Conservation (phyloP, 1,140 invertebrate genomes). For the Lanistes nyassanus region DNA sequence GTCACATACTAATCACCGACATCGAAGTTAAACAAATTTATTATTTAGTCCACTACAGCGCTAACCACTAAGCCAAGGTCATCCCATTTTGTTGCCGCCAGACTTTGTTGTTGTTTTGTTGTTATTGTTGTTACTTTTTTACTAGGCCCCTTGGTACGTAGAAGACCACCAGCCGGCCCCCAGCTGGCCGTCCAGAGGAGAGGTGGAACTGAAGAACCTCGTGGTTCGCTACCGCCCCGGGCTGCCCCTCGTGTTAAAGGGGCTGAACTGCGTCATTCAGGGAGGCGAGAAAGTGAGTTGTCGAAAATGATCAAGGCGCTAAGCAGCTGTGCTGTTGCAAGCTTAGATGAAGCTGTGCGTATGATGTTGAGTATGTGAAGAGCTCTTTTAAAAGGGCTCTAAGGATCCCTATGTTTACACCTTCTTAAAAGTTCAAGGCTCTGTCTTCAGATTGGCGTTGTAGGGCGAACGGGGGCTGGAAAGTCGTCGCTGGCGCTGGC, state of each 20-base stretch:
- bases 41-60: too few relatives aligned
- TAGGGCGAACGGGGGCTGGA: constrained; percentile 30
- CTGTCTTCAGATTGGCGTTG: constrained; percentile 19
- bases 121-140: background rate
- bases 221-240: constrained; percentile 52
- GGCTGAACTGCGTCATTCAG: constrained; percentile 50
- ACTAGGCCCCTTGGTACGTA: too few relatives aligned
- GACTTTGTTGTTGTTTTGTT: background rate
- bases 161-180: too few relatives aligned
- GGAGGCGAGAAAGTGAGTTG: constrained; percentile 67
- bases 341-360: too few relatives aligned
- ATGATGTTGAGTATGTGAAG: background rate
- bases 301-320: too few relatives aligned
- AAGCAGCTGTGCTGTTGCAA: background rate
- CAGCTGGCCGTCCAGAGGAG: constrained; percentile 79
- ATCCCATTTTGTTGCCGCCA: background rate
- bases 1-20: too few relatives aligned
- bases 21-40: too few relatives aligned
- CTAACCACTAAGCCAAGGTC: too few relatives aligned
- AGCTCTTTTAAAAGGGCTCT: background rate
- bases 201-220: constrained; percentile 81
- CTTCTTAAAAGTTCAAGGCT: background rate
- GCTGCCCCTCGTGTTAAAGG: constrained; percentile 57
- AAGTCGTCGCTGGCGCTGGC: constrained; percentile 26
- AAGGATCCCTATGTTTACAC: too few relatives aligned